Evolutionary conservation across 2,113 vertebrate genomes (phyloP), one percentile per base, ranked within the genome.

Genomic region (Cyprinodon brontotheroides): DNA sequence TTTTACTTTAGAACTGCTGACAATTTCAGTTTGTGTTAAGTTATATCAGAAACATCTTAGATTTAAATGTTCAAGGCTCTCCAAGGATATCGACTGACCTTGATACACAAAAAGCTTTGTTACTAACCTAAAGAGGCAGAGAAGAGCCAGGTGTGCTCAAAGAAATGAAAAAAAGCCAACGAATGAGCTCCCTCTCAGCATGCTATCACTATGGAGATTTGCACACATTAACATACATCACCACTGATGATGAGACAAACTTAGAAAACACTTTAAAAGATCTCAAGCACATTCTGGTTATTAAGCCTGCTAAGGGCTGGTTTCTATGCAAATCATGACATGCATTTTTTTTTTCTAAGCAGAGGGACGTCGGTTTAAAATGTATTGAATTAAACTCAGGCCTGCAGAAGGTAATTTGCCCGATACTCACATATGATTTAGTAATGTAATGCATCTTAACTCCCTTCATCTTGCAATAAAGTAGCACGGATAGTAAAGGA

Each of bases 131-230:
- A 60, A 29, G 29, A 29, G 29, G 29, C 76, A 83, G 68, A 82
- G 81, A 67, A 88, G 82, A 72, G 68, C 81, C 87, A 79, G 82
- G 80, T 87, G 84, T 86, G 60, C 64, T 79, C 73, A 82, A 67
- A 73, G 65, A 89, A 80, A 80, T 47, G 13, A 29, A 67, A 78
- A 74, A 29, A 47, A 80, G 74, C 61, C 81, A 79, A 84, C 79
- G 50, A 86, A 48, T 74, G 63, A 68, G 73, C 65, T 14, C 47
- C 48, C 77, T 70, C 43, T 75, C 74, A 82, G 77, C 79, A 69
- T 74, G 64, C 64, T 71, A 86, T 90, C 89, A 72, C 91, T 86
- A 90, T 89, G 86, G 90, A 82, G 85, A 92, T 81, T 68, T 80
- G 68, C 81, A 85, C 74, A 82, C 57, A 89, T 89, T 84, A 86